Base-by-base conservation (phyloP, 2,888 invertebrate genomes). In the Cordilura impudica region DNA sequence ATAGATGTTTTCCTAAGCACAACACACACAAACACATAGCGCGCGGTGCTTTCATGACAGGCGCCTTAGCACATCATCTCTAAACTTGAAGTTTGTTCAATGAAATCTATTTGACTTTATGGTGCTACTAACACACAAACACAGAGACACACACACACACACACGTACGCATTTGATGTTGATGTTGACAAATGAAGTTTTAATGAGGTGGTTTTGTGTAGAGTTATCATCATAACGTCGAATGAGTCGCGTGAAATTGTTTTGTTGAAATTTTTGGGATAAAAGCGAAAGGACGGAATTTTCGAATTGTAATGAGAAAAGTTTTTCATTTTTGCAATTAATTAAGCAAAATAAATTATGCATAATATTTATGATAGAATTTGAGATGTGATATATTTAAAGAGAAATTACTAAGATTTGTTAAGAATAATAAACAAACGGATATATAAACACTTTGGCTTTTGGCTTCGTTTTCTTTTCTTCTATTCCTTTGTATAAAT, bases 131-230 rank as follows among this genome's bases (percentile, higher is more conserved):
- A 65, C 61, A 35, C n/a, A n/a, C n/a, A n/a, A n/a, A n/a, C n/a
- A n/a, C n/a, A n/a, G n/a, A n/a, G n/a, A n/a, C n/a, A n/a, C n/a
- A n/a, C n/a, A n/a, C n/a, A n/a, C n/a, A n/a, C n/a, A n/a, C n/a
- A n/a, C n/a, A n/a, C n/a, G n/a, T n/a, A n/a, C n/a, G n/a, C n/a
- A n/a, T n/a, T n/a, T n/a, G n/a, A n/a, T n/a, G 69, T 39, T 73
- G 49, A 63, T 73, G 73, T 73, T 73, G 78, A 78, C 78, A 78
- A 78, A 78, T 78, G 78, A 65, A 69, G 69, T 78, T 78, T 78
- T 78, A 73, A 78, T 78, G 73, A 78, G 69, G 63, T 53, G 63
- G 63, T 65, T 53, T 72, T 58, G 19, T 18, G 60, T 53, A 60
- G 60, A 8, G 49, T 45, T n/a, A 39, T 2, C 53, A 60, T 23